Percentiles rank a stretch among this genome's conserved stretches.
phyloP scores from a whole-genome alignment of 2,113 vertebrate species.

The Oncorhynchus masou region DNA sequence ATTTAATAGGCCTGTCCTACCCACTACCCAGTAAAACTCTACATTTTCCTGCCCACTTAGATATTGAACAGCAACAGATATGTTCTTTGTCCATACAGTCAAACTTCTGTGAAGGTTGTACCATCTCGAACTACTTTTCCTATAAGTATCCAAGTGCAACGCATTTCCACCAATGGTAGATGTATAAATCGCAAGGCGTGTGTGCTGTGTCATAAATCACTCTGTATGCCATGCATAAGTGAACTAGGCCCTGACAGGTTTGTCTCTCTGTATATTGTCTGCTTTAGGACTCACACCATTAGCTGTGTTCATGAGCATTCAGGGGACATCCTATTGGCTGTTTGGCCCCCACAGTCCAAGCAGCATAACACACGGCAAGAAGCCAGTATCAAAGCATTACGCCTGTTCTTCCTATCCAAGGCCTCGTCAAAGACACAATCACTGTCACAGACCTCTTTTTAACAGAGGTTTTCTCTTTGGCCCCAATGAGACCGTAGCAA shows the following conservation, averaged over 20 bases:
- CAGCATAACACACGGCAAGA: slow-evolving; percentile 5
- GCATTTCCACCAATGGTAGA: too few relatives aligned
- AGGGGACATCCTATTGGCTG: slow-evolving; percentile 9
- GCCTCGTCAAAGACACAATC: slow-evolving; percentile 21
- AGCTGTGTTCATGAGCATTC: slow-evolving; percentile 16
- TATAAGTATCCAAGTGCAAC: not conserved
- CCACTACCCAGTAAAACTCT: not conserved
- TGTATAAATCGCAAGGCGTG: too few relatives aligned
- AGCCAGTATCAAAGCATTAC: slow-evolving; percentile 9
- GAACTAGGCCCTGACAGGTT: too few relatives aligned
- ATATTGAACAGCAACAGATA: too few relatives aligned
- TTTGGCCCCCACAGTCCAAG: not conserved
- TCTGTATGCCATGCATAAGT: too few relatives aligned
- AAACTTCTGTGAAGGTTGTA: too few relatives aligned
- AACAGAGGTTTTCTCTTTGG: not conserved
- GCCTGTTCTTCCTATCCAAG: slow-evolving; percentile 2
- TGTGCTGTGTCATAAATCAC: not conserved
- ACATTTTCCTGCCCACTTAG: too few relatives aligned
- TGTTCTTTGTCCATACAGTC: not conserved
- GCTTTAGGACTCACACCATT: slow-evolving; percentile 5
- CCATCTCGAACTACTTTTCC: too few relatives aligned
- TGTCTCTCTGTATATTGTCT: not conserved
- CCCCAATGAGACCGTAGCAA: not conserved
- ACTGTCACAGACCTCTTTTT: slow-evolving; percentile 6
- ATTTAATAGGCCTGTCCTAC: not conserved